Base-by-base conservation (phyloP, 2,888 invertebrate species). In the Suillia variegata region DNA sequence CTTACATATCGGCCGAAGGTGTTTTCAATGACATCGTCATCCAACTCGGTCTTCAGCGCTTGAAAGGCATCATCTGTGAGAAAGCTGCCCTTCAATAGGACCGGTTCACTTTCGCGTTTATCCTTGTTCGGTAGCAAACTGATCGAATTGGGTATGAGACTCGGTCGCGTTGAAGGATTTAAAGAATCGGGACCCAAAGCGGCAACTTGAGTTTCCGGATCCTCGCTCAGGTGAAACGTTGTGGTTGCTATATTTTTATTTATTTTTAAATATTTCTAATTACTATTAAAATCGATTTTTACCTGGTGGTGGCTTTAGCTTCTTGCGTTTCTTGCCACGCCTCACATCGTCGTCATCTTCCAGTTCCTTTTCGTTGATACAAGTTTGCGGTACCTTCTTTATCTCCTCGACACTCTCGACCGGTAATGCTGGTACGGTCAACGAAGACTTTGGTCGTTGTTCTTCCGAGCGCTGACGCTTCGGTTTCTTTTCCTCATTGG, bases 131-230 rank as follows among this genome's bases (percentile, higher is more conserved):
- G 75, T 54, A 80, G 63, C 20, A 80, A 56, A 52, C 67, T 67
- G 0, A 64, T 62, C 0, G 73, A 62, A 2, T 83, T 82, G 1
- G 85, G 85, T 13, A 86, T 86, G 17, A 89, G 78, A 1, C 89
- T 89, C 1, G 87, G 87, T 12, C 89, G 83, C 1, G 88, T 87
- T 68, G 89, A 89, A 1, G 88, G 85, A 78, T 88, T 89, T 12
- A 87, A 85, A 0, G 89, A 90, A 71, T 90, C 90, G 0, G 86
- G 85, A 0, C 85, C 87, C 49, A 88, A 82, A 6, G 87, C 85
- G 1, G 87, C 87, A 10, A 88, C 88, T 76, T 89, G 89, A 2
- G 90, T 90, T 80, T 90, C 90, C 0, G 90, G 90, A 75, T 90
- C 90, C 64, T 88, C 74, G 47, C 76, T 82, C 54, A 70, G 79